Evolutionary conservation across 2,797 vertebrate species (phyloP).

Genomic region (Bradypodion pumilum): DNA sequence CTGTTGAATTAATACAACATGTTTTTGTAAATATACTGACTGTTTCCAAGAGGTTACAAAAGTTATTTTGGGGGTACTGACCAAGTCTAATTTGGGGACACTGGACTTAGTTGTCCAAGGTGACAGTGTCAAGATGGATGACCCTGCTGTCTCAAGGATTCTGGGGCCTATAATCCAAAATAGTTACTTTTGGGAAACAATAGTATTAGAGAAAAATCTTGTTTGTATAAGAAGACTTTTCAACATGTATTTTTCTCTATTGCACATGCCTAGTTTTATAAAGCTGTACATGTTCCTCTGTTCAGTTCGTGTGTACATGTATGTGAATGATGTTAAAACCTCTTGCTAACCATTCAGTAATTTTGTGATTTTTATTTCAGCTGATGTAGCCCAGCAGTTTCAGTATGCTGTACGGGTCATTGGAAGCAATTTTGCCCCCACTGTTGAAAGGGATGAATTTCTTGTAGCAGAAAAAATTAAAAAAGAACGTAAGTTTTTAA

Average conservation of each 20-base stretch:
- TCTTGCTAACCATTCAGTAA: not conserved
- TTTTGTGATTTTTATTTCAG: slow-evolving; percentile 73
- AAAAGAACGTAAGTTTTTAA: slow-evolving; percentile 91
- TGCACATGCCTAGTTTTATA: not conserved
- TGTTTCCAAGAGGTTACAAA: not conserved
- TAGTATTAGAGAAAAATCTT: not conserved
- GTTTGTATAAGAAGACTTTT: not conserved
- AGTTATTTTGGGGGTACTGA: no score
- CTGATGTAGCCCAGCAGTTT: slow-evolving; percentile 96
- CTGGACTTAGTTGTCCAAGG: no score
- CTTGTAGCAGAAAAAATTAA: slow-evolving; percentile 97
- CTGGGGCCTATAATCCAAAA: no score
- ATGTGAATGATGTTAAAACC: not conserved
- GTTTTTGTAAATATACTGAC: not conserved
- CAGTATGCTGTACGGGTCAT: slow-evolving; percentile 97
- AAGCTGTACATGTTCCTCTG: not conserved
- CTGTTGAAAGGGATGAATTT: slow-evolving; percentile 96
- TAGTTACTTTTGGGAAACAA: not conserved
- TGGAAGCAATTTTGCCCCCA: slow-evolving; percentile 97
- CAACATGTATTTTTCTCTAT: not conserved
- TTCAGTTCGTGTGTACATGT: not conserved
- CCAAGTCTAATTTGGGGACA: no score
- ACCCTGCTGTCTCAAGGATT: no score
- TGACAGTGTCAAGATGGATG: no score
- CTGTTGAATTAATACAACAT: not conserved